These are phyloP conservation scores for Echinarachnius parma DNA, from an alignment of 53 echinoderm and acorn worm species.

Conservation along the genomic window DNA sequence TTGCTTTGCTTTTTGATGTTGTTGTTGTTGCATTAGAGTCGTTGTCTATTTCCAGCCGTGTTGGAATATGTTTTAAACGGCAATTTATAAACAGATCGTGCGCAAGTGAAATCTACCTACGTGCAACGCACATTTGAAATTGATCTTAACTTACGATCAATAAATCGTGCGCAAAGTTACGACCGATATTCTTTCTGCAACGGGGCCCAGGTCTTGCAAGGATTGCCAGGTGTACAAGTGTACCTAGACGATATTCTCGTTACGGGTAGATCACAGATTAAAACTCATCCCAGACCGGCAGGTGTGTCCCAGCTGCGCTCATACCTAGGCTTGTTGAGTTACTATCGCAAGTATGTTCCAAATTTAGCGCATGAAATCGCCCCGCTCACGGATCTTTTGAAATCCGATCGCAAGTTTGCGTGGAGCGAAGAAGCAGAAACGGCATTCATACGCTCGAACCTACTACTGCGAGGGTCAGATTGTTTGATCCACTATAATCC, in stretches of 20 bases:
- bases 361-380: constrained; percentile 31
- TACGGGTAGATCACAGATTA: constrained; percentile 39
- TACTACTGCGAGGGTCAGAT: constrained; percentile 34
- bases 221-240: constrained; percentile 31
- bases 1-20: too few species aligned
- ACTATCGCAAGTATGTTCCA: constrained; percentile 49
- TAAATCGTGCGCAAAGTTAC: too few species aligned
- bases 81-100: too few species aligned
- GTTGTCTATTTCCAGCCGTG: too few species aligned
- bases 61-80: too few species aligned
- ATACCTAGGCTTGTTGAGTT: constrained; percentile 47
- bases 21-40: too few species aligned
- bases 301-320: constrained; percentile 38
- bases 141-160: too few species aligned
- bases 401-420: constrained; percentile 11
- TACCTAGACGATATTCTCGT: constrained; percentile 65
- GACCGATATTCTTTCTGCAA: too few species aligned
- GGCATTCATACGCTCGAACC: constrained; percentile 39
- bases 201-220: constrained; percentile 52
- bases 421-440: constrained; percentile 34
- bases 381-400: neutral
- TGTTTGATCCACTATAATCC: constrained; percentile 51
- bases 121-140: too few species aligned
- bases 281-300: constrained; percentile 19
- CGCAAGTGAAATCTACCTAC: too few species aligned